Evolutionary conservation across 2,113 vertebrate genomes (phyloP).

Genomic region (Ranitomeya variabilis): DNA sequence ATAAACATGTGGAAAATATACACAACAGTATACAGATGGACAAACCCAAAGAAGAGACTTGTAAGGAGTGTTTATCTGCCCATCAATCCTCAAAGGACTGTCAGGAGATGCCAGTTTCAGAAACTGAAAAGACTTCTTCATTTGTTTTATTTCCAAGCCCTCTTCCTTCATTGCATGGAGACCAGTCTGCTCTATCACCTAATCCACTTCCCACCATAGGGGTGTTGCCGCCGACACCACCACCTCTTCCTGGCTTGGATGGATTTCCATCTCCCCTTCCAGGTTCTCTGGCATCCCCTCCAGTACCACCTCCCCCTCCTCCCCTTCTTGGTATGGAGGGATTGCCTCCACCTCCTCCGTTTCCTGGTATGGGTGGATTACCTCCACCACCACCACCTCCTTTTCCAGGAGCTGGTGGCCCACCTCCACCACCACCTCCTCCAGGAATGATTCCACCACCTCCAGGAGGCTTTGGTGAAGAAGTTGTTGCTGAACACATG

Average conservation of each 20-base stretch:
- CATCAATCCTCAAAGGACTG: neutral
- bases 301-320: constrained; percentile 45
- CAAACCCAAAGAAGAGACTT: constrained; percentile 49
- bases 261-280: too few species aligned
- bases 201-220: constrained; percentile 9
- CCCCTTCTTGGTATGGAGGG: constrained; percentile 33
- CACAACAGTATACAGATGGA: constrained; percentile 75
- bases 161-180: constrained; percentile 40
- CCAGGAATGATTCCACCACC: constrained; percentile 58
- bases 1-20: constrained; percentile 53
- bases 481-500: constrained; percentile 73
- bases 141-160: neutral
- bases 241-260: constrained; percentile 55
- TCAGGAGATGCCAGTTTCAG: neutral
- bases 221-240: constrained; percentile 55
- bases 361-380: constrained; percentile 20
- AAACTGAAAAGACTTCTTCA: neutral
- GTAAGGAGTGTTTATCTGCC: neutral
- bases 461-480: constrained; percentile 64
- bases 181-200: neutral
- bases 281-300: constrained; percentile 32
- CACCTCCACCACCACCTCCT: constrained; percentile 57
- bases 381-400: constrained; percentile 63
- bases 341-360: constrained; percentile 51
- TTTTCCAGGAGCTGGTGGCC: constrained; percentile 30